Percentiles rank a stretch among this genome's conserved stretches.
Conservation (phyloP, 2,113 vertebrate species). For the Clarias gariepinus region DNA sequence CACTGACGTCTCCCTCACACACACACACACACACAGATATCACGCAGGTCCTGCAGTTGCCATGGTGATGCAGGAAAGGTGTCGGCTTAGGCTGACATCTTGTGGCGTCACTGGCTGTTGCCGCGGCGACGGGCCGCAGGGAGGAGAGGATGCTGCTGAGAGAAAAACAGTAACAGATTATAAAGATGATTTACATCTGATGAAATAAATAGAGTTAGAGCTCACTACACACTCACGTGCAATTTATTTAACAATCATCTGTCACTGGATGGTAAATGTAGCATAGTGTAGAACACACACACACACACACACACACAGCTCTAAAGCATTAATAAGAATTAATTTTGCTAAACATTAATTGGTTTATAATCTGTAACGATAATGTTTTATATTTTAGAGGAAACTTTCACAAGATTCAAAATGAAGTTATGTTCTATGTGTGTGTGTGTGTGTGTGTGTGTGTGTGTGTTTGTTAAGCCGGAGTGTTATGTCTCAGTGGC, state of each 20-base stretch:
- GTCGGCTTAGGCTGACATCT: constrained; percentile 45
- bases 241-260: not conserved
- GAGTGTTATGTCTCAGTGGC: constrained; percentile 57
- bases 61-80: constrained; percentile 66
- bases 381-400: not conserved
- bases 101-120: constrained; percentile 38
- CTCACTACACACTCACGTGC: not conserved
- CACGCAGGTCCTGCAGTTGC: constrained; percentile 62
- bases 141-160: constrained; percentile 50
- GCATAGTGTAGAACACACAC: not conserved
- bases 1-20: not conserved
- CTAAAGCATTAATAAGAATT: not conserved
- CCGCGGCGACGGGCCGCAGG: constrained; percentile 49
- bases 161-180: not conserved
- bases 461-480: constrained; percentile 13
- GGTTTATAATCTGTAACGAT: not conserved
- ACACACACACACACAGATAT: constrained; percentile 42
- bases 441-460: not conserved
- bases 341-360: not conserved
- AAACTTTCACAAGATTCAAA: not conserved
- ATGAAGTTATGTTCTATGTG: not conserved
- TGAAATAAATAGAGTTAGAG: not conserved
- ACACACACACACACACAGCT: not conserved
- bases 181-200: not conserved
- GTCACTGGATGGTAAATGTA: not conserved